These are phyloP conservation scores for Periophthalmodon schlosseri DNA, from an alignment of 2,113 vertebrate species.

Conservation along the genomic window DNA sequence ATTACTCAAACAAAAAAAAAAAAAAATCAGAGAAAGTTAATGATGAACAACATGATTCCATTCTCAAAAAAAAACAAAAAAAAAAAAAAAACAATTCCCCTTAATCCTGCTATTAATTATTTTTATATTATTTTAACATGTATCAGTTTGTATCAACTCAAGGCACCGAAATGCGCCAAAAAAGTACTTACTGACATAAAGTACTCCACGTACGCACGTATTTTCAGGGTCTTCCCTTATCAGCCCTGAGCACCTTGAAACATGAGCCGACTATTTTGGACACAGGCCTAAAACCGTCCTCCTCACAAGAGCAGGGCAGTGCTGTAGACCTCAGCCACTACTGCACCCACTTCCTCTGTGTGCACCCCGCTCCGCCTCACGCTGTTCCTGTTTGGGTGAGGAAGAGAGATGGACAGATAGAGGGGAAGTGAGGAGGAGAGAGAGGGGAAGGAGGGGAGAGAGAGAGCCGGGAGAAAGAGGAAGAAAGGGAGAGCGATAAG, in stretches of 20 bases:
- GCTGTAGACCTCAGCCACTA: constrained; percentile 19
- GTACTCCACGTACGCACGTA: not conserved
- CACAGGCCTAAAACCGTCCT: not conserved
- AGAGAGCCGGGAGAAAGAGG: too few species aligned
- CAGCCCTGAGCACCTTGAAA: not conserved
- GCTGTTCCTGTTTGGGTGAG: constrained; percentile 57
- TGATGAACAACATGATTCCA: too few species aligned
- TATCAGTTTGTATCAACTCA: too few species aligned
- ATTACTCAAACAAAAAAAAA: too few species aligned
- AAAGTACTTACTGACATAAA: not conserved
- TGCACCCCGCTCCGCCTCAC: constrained; percentile 17
- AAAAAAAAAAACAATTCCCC: too few species aligned
- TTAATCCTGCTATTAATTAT: too few species aligned
- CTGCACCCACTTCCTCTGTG: constrained; percentile 56
- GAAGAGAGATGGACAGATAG: not conserved
- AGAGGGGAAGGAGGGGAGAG: constrained; percentile 28
- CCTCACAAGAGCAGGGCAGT: too few species aligned
- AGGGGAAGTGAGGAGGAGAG: constrained; percentile 15
- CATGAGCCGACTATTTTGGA: not conserved
- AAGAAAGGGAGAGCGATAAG: constrained; percentile 1
- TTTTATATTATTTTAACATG: too few species aligned
- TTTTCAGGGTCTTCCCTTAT: not conserved
- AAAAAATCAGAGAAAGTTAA: too few species aligned
- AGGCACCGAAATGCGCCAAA: too few species aligned
- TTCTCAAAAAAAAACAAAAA: too few species aligned